Base-by-base conservation (phyloP, 2,888 invertebrate genomes). In the Mesoligia furuncula region DNA sequence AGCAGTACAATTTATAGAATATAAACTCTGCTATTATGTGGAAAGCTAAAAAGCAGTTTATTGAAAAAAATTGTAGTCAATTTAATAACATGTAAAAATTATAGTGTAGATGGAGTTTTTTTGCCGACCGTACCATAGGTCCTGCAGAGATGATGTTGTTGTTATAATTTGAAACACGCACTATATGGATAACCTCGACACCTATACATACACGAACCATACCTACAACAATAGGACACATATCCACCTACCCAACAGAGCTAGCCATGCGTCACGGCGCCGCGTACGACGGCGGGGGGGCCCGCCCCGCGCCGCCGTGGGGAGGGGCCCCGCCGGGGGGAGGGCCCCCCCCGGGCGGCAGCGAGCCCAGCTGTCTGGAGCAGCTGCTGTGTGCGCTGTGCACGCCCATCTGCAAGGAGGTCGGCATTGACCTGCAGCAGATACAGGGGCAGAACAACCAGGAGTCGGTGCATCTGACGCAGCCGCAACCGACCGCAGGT, bases 321-420 rank as follows among this genome's bases (percentile, higher is more conserved):
- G 59, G 59, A 0, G 31, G 54, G 15, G 7, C 2, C 4, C 9
- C 17, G 27, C 2, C 75, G 61, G 65, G 66, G 45, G 42, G 57
- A 77, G 31, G 72, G 39, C 48, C 0, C 85, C 80, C 84, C 88
- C 59, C 68, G 90, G 6, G 74, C 75, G 65, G 39, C 0, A 0
- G 81, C 42, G 94, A 95, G 79, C 95, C 93, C 85, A 91, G 93
- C 90, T 96, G 96, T 75, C 92, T 97, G 11, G 97, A 97, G 74
- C 95, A 95, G 82, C 90, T 97, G 78, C 94, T 96, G 69, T 97
- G 97, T 68, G 95, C 96, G 0, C 93, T 97, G 4, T 97, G 97
- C 90, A 73, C 95, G 0, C 97, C 97, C 77, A 95, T 97, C 87
- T 97, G 97, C 93, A 97, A 97, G 93, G 97, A 97, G 90, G 5